A percentile compares a stretch with the other conserved stretches of the same genome.
phyloP scores from a whole-genome alignment of 2,113 vertebrate genomes.

The Aldabrachelys gigantea region DNA sequence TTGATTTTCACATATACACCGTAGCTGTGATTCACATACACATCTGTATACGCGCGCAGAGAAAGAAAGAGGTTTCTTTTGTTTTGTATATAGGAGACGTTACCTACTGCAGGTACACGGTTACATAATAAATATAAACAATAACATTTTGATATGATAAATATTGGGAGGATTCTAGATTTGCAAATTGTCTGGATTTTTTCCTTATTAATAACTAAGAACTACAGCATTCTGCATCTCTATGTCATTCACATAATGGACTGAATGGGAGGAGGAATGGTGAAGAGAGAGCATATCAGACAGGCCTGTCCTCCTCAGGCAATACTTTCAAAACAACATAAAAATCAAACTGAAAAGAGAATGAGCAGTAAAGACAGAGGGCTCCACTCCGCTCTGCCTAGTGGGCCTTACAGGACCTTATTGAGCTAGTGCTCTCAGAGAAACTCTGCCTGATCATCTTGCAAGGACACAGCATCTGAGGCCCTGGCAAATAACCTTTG shows the following conservation, averaged over 20 bases:
- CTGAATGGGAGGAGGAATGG: background rate
- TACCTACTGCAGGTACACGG: background rate
- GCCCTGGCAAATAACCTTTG: background rate
- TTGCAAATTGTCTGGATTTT: background rate
- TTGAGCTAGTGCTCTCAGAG: background rate
- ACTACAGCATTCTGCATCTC: background rate
- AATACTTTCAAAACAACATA: background rate
- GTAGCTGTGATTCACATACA: background rate
- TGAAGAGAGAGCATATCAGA: background rate
- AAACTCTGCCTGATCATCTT: background rate
- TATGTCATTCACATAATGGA: background rate
- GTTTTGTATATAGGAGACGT: background rate
- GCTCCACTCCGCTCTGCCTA: background rate
- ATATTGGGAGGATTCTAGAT: background rate
- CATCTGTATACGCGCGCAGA: too few relatives aligned
- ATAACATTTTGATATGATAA: background rate
- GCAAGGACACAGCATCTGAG: background rate
- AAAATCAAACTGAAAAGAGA: background rate
- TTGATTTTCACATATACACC: background rate
- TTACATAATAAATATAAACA: background rate
- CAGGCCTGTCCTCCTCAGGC: background rate
- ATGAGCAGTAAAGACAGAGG: background rate
- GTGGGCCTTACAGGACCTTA: background rate
- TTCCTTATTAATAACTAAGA: background rate
- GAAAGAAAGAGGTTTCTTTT: background rate